Evolutionary conservation across 2,888 invertebrate genomes (phyloP), one percentile per base, ranked within the genome.

Genomic region (Tenthredo mesomela): DNA sequence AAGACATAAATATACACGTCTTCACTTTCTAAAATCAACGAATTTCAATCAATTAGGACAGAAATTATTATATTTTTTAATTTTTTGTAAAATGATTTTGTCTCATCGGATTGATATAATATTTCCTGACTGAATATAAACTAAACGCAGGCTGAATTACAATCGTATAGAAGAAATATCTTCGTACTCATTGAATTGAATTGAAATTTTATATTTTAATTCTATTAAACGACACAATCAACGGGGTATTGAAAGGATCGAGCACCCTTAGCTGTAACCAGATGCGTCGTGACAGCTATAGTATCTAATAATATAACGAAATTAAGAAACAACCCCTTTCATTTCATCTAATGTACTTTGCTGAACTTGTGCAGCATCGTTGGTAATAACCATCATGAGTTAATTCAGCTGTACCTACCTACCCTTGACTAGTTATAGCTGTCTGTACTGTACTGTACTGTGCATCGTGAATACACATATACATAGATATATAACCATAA

Each of bases 301-400:
- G n/a, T n/a, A n/a, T n/a, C 6, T 54, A n/a, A 1, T 54, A 54
- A 54, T 12, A 1, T 54, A 54, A 54, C 25, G 25, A 61, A 61
- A 25, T 21, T 25, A 25, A 61, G 25, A 61, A 61, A 25, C 10
- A 61, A 21, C 61, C 61, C 61, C n/a, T 54, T n/a, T n/a, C 21
- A 21, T 61, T 61, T 25, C 25, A 61, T 61, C n/a, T n/a, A 61
- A 61, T 25, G 25, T 61, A 61, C 10, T 21, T 12, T 25, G 12
- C n/a, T n/a, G 21, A 61, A 10, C 61, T 10, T 12, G 61, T n/a
- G 33, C 37, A 37, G 9, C 25, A 33, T 2, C n/a, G 33, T 70
- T 54, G 47, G 84, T n/a, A 58, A 84, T 77, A 84, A 84, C 65
- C 84, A 71, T 84, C 50, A 37, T 37, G 50, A 61, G 75, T 65